Base-by-base conservation (phyloP, 2,797 vertebrate species). In the Anableps anableps region DNA sequence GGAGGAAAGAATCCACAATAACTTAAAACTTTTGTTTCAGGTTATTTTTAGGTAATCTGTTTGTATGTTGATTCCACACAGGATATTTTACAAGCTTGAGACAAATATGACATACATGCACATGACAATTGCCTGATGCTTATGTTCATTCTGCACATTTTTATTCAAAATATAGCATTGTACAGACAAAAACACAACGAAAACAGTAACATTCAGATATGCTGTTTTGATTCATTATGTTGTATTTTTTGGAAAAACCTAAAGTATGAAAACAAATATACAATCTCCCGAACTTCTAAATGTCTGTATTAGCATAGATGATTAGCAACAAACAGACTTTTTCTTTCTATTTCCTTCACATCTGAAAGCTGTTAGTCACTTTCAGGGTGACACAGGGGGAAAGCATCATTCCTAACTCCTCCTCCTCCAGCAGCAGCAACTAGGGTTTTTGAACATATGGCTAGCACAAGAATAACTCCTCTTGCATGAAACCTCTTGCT, bases 321-420 rank as follows among this genome's bases (percentile, higher is more conserved):
- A 73, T 77, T 58, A 48, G 38, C 38, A 55, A 80, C 38, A 75
- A 38, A 80, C 68, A 19, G 41, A 53, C 8, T 21, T 36, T 26
- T 70, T 26, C 64, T 77, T n/a, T 76, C 8, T 26, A 17, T 41
- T 48, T 64, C 78, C 81, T 68, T 80, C 73, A 91, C 93, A 94
- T 94, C 93, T 94, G 93, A 93, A 89, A 94, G 86, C 83, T 77
- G 89, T 94, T 94, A 94, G 86, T 14, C 64, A 83, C 85, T 90
- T 93, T 86, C 92, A 91, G 85, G 89, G 90, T 89, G 93, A 95
- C 89, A 91, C 82, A 86, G 77, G 79, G 93, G 90, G 86, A 87
- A 80, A 70, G 85, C 79, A 88, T 91, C 86, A 93, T 88, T 91
- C 89, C 75, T 13, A 75, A 78, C 85, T 88, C 84, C 81, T 90